Conservation (phyloP, 1,140 invertebrate genomes). For the Bombus difficillimus region DNA sequence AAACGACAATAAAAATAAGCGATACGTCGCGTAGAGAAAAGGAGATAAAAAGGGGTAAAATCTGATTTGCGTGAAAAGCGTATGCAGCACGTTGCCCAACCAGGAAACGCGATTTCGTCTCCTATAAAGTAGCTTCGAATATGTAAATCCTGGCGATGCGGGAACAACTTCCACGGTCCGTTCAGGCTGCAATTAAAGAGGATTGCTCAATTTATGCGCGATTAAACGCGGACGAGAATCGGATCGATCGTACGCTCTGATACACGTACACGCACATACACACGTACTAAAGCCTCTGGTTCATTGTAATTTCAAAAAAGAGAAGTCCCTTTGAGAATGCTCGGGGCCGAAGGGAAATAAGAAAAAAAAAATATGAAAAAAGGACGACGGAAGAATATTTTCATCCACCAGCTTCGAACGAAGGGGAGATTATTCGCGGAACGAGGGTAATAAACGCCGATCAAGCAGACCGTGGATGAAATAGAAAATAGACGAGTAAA, state of each 20-base stretch:
- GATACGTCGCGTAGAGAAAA: background rate
- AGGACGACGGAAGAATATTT: conserved; percentile 7
- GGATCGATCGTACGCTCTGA: conserved; percentile 5
- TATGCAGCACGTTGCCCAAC: background rate
- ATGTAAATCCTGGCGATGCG: conserved; percentile 9
- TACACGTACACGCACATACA: background rate
- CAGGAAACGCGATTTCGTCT: conserved; percentile 2
- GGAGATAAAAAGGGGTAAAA: background rate
- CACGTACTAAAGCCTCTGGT: background rate
- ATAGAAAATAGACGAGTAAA: background rate
- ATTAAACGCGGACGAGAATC: conserved; percentile 30
- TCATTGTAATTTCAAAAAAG: conserved; percentile 29
- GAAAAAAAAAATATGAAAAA: background rate
- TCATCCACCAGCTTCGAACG: conserved; percentile 1
- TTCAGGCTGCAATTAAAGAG: conserved; percentile 33
- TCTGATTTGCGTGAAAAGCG: background rate
- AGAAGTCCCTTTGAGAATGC: background rate
- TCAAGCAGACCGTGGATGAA: conserved; percentile 5
- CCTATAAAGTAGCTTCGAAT: conserved; percentile 12
- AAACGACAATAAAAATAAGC: background rate
- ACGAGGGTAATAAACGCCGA: conserved; percentile 38
- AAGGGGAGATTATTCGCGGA: background rate
- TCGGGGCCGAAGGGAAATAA: background rate
- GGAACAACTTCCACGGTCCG: background rate
- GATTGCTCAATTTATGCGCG: conserved; percentile 46